Percentiles rank a stretch among this genome's conserved stretches.
Evolutionary conservation across 2,888 invertebrate species (phyloP).

Genomic region (Limnephilus lunatus): DNA sequence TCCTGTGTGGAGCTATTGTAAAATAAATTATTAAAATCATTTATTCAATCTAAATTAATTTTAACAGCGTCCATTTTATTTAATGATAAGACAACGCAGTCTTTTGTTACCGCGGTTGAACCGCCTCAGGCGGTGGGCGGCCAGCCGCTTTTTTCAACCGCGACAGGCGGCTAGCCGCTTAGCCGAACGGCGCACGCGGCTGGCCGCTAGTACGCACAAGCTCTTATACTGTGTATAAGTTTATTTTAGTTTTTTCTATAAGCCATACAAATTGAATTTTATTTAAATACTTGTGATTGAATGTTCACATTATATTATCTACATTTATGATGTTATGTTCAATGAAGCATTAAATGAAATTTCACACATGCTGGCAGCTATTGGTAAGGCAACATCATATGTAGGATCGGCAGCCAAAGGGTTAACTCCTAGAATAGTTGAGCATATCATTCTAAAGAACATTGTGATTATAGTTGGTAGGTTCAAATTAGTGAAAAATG

Average conservation of each 20-base stretch:
- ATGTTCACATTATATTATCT: neutral
- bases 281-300: neutral
- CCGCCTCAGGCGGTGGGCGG: too few relatives aligned
- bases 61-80: too few relatives aligned
- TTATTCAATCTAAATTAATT: too few relatives aligned
- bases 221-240: neutral
- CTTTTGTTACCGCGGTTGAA: too few relatives aligned
- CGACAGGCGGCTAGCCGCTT: too few relatives aligned
- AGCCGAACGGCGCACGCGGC: too few relatives aligned
- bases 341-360: neutral
- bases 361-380: too few relatives aligned
- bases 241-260: neutral
- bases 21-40: too few relatives aligned
- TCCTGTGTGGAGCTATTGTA: too few relatives aligned
- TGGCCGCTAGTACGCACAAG: too few relatives aligned
- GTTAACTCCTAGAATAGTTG: neutral
- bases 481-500: neutral
- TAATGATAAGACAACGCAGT: too few relatives aligned
- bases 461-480: constrained; percentile 27
- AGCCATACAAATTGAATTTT: neutral
- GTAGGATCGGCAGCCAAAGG: neutral
- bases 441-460: neutral
- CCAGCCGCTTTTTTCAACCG: too few relatives aligned
- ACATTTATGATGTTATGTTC: neutral
- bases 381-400: neutral